Base-by-base conservation (phyloP, 1,140 invertebrate genomes). In the Aphidius gifuensis region DNA sequence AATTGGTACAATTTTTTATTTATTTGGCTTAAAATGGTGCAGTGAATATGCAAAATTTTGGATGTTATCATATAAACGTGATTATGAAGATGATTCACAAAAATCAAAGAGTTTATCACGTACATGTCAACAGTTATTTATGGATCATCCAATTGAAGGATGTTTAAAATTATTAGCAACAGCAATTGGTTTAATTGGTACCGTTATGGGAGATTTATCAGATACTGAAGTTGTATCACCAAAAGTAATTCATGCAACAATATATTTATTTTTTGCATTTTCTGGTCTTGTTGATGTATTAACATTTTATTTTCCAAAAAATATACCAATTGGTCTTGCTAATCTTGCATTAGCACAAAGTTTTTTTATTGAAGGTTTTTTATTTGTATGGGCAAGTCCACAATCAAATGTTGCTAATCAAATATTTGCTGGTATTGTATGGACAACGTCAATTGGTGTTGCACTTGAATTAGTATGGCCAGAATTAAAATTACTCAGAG, bases 241-340 rank as follows among this genome's bases (percentile, higher is more conserved):
- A 7, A 77, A 80, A 69, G 77, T 81, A 44, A 69, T 78, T 5
- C 71, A 79, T 56, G 77, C 79, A 4, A 80, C 80, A 6, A 75
- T 80, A 32, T 81, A 81, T 62, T 66, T 80, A 1, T 81, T 81
- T 39, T 81, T 81, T 59, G 78, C 78, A 38, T 74, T 80, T 43
- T 80, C 78, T 54, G 79, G 80, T n/a, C 68, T 81, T 3, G 74
- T 79, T 5, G 80, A 81, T 66, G 72, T 80, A 8, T 58, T 80
- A 4, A 71, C 75, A 47, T 79, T 78, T 68, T 80, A 80, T 61
- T 80, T 78, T 65, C 75, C 75, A 3, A 67, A 64, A 23, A 74
- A 70, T 45, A 65, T 80, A 4, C 74, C 74, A 5, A 66, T 66
- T 43, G 75, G 74, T 5, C 63, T 80, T 5, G 70, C 73, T 5